Evolutionary conservation across 2,797 vertebrate species (phyloP).

Genomic region (Clarias platycephalus): DNA sequence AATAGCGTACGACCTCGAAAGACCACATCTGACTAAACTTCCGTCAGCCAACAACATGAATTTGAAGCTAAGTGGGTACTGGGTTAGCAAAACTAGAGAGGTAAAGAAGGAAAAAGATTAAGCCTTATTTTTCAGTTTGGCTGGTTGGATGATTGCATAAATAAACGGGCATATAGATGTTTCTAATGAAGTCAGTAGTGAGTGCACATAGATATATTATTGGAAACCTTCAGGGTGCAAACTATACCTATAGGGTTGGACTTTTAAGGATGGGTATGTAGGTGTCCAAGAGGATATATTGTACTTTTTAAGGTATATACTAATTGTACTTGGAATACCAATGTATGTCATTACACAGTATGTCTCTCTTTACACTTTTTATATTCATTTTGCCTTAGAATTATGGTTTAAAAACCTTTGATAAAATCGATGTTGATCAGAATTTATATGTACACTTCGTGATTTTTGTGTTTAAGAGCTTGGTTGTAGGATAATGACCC

Average conservation of each 20-base stretch:
- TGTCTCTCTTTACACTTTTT: neutral
- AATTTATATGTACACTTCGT: neutral
- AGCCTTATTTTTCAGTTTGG: neutral
- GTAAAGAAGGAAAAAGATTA: neutral
- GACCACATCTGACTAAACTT: neutral
- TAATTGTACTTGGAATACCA: neutral
- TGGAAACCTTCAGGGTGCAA: neutral
- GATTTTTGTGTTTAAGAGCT: neutral
- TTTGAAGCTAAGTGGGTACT: neutral
- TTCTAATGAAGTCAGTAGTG: neutral
- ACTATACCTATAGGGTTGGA: neutral
- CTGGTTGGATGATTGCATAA: neutral
- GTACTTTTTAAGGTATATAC: neutral
- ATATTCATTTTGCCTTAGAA: neutral
- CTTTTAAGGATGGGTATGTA: neutral
- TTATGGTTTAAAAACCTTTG: neutral
- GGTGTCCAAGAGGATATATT: neutral
- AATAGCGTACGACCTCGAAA: neutral
- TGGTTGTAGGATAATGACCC: neutral
- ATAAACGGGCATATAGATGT: neutral
- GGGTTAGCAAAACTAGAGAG: neutral
- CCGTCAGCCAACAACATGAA: neutral
- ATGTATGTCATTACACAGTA: neutral
- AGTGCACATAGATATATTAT: neutral
- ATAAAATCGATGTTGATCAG: neutral